Evolutionary conservation across 2,888 invertebrate genomes (phyloP).

Genomic region (Anoplius nigerrimus): DNA sequence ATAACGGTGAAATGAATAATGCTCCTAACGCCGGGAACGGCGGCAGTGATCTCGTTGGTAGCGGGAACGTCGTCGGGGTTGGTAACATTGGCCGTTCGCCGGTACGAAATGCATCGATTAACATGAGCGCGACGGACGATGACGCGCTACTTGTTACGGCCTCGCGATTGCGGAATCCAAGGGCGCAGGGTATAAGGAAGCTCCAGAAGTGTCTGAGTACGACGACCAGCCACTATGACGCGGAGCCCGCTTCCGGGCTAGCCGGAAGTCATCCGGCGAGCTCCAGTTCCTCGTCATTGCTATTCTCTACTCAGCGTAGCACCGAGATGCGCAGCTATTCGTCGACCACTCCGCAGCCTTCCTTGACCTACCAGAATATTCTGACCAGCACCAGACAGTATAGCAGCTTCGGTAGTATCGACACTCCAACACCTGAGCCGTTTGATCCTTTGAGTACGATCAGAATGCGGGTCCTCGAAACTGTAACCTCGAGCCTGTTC

Average conservation of each 20-base stretch:
- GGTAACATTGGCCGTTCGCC: conserved; percentile 45
- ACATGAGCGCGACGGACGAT: not conserved
- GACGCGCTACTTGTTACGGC: conserved; percentile 67
- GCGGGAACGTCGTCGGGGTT: conserved; percentile 43
- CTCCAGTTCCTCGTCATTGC: conserved; percentile 37
- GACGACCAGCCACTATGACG: conserved; percentile 86
- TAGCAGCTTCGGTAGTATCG: conserved; percentile 97
- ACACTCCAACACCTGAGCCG: conserved; percentile 73
- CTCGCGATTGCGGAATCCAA: conserved; percentile 84
- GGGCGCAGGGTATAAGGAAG: conserved; percentile 96
- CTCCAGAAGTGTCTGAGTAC: conserved; percentile 92
- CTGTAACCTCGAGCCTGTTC: not conserved
- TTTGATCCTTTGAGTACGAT: too few species aligned
- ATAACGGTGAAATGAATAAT: conserved; percentile 38
- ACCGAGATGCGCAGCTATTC: conserved; percentile 73
- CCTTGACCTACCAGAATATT: conserved; percentile 72
- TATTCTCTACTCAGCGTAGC: conserved; percentile 70
- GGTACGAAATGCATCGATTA: conserved; percentile 32
- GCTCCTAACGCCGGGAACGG: conserved; percentile 35
- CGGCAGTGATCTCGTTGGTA: conserved; percentile 31
- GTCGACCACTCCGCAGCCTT: conserved; percentile 77
- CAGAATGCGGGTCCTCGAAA: not conserved
- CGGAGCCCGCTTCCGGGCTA: conserved; percentile 44
- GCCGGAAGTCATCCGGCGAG: conserved; percentile 63
- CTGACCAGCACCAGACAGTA: conserved; percentile 87